Evolutionary conservation across 2,888 invertebrate species (phyloP).

Genomic region (Oligia strigilis): DNA sequence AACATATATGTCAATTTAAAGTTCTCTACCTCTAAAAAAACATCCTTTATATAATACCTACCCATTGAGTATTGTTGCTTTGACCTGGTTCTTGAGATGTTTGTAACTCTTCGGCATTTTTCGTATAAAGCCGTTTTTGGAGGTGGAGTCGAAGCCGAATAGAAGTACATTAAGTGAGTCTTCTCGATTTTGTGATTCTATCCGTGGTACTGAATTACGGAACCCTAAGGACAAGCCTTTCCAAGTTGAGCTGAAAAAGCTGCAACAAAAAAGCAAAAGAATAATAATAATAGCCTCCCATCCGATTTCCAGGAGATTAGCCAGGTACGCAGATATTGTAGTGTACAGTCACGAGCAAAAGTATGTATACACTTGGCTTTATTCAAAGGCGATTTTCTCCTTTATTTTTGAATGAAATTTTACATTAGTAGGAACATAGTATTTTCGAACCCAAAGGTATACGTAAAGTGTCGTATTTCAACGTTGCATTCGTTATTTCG

Average conservation of each 20-base stretch:
- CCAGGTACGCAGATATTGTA: no score
- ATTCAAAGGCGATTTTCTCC: no score
- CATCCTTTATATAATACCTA: conserved; percentile 14
- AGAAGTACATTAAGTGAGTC: conserved; percentile 93
- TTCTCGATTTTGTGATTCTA: conserved; percentile 60
- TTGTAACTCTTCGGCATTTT: conserved; percentile 94
- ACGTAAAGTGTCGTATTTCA: no score
- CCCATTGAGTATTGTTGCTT: conserved; percentile 66
- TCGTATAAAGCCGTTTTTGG: conserved; percentile 95
- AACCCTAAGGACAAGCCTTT: conserved; percentile 77
- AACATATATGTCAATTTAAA: no score
- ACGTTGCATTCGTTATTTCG: no score
- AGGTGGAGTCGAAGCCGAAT: conserved; percentile 97
- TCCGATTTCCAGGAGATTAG: no score
- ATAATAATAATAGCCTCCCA: not conserved
- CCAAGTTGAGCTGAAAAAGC: conserved; percentile 76
- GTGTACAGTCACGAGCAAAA: no score
- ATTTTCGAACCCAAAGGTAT: no score
- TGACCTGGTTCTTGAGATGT: conserved; percentile 90
- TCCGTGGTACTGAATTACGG: conserved; percentile 66
- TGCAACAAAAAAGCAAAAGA: conserved; percentile 52
- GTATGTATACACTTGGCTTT: no score
- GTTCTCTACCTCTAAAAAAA: no score
- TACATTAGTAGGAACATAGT: no score
- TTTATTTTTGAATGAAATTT: no score